Evolutionary conservation across 2,797 vertebrate species (phyloP), one percentile per base, ranked within the genome.

Genomic region (Paratrypauchen microcephalus): DNA sequence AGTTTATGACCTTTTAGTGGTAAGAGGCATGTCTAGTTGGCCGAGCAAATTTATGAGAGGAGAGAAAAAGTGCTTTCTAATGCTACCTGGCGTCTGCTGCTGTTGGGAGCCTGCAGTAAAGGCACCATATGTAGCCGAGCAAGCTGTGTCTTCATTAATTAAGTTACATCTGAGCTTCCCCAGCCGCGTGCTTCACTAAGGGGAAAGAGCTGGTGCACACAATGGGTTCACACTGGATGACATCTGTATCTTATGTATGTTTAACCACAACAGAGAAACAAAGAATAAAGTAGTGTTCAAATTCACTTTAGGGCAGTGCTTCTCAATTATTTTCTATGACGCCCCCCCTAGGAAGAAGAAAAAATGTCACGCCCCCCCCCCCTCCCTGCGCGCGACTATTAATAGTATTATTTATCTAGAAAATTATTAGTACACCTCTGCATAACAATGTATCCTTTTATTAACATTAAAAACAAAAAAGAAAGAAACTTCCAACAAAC

Each of bases 1-100:
- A 63, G 81, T 92, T 93, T 91, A 92, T 91, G 89, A 93, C 90
- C 90, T 92, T 93, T 93, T 87, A 92, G 89, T 76, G 89, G 90
- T 85, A 89, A 91, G 84, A 91, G 85, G 78, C 86, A 87, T 81
- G 83, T 91, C 91, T 86, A 88, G 79, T 84, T 84, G 80, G 62
- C 83, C 70, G 30, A 82, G 39, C 52, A 74, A 85, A 91, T 92
- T 88, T 89, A 91, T 84, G 83, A 86, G 73, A 41, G 72, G 66
- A 61, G 74, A 80, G 73, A 77, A 83, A 83, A 83, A 86, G 65
- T 68, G 59, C 83, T 87, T 85, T 87, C 86, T 87, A 87, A 87
- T 89, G 73, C 80, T 84, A 82, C 78, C 66, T 77, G 73, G 74
- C 72, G 70, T 67, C 61, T 82, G 47, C 68, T 66, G 71, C 71